Percentiles rank a stretch among this genome's conserved stretches.
phyloP scores from a whole-genome alignment of 1,140 invertebrate species.

The Brachionus paranguensis region DNA sequence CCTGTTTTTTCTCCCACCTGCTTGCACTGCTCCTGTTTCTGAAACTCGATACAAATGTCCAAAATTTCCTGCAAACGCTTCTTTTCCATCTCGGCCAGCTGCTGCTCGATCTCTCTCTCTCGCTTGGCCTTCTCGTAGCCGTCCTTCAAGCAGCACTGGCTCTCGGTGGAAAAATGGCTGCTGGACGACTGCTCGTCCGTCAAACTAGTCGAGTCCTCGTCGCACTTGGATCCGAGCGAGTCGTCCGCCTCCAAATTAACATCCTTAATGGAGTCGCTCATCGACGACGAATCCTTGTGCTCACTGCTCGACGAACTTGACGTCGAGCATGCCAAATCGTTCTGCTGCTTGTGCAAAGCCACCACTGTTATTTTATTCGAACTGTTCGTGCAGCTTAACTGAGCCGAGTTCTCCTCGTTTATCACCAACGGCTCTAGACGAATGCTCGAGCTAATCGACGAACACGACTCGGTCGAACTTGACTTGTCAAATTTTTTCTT shows the following conservation, averaged over 20 bases:
- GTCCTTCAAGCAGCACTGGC: not conserved
- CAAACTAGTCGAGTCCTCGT: not conserved
- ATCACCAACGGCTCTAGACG: not conserved
- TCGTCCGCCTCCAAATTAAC: not conserved
- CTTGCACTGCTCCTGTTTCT: constrained; percentile 1
- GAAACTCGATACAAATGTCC: constrained; percentile 36
- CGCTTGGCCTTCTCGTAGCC: not conserved
- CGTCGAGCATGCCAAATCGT: not conserved
- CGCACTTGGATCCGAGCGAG: not conserved
- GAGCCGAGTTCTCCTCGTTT: not conserved
- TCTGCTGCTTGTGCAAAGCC: not conserved
- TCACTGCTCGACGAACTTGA: not conserved
- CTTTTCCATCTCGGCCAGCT: constrained; percentile 37
- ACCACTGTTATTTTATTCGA: not conserved
- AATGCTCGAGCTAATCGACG: not conserved
- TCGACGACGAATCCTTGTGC: not conserved
- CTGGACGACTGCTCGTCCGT: not conserved
- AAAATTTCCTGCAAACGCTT: constrained; percentile 36
- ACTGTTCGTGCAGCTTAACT: not conserved
- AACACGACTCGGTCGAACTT: not conserved
- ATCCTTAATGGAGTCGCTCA: not conserved
- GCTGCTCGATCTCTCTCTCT: constrained; percentile 15
- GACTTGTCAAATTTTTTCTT: constrained; percentile 20
- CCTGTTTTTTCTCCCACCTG: not conserved
- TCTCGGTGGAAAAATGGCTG: not conserved